Base-by-base conservation (phyloP, 2,113 vertebrate genomes). In the Hypanus sabinus region DNA sequence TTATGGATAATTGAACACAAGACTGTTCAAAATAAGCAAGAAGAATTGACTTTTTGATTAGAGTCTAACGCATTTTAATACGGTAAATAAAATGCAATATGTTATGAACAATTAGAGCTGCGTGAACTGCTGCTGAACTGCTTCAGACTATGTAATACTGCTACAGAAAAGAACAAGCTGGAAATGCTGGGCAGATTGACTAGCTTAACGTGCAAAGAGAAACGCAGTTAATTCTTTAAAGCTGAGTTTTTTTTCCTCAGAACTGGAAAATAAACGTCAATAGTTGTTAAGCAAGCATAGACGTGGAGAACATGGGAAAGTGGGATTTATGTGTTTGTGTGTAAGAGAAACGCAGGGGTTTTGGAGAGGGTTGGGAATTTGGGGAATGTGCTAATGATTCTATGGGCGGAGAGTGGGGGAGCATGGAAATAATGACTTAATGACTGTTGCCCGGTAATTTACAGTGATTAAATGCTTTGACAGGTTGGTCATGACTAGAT, bases 31-130 rank as follows among this genome's bases (percentile, higher is more conserved):
- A 90, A 68, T 90, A 65, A 88, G 3, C 83, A 65, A 88, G 85
- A 30, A 65, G 33, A 88, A 88, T 33, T 88, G 85, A 88, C 57
- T 65, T 87, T 88, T 88, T 88, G 57, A 90, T 90, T 65, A 20
- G 85, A 33, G n/a, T 90, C 60, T 90, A 90, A 90, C 16, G 5
- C 16, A 87, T 27, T 88, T 11, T 62, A 30, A 30, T 62, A 65
- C 60, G 6, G 85, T 90, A 90, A 90, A 90, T 90, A 90, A n/a
- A 90, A 88, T 65, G 30, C 85, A 18, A 0, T 90, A 16, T 62
- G 2, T 65, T 65, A 30, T 88, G 65, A 88, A 88, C 65, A n/a
- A 33, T 88, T 88, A 62, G 27, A 60, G 55, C 22, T 85, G 22
- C 18, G 14, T 76, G 73, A 33, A 36, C n/a, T 79, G 76, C 16